Base-by-base conservation (phyloP, 64 coral and sea anemone genomes). In the Cladopsammia gracilis region DNA sequence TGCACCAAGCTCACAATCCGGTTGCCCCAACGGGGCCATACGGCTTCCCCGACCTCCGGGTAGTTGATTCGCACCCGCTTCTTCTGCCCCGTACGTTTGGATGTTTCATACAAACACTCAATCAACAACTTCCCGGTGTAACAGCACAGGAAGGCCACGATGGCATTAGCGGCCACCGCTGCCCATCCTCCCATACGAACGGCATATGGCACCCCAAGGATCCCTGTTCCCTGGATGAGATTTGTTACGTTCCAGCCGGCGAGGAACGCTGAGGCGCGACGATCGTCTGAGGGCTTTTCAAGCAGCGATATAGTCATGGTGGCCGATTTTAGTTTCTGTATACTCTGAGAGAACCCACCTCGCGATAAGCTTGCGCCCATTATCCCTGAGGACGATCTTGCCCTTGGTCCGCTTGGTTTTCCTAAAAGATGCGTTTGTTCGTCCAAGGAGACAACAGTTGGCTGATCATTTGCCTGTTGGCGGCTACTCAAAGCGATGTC, bases 171-270 rank as follows among this genome's bases (percentile, higher is more conserved):
- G 9, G 75, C 92, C 7, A 97, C 92, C 0, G 90, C 88, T 15
- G 88, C 92, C 95, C 95, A 97, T 19, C 95, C 95, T 26, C 95
- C 95, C 92, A 94, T 94, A 14, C 69, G 88, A 11, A 97, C 95
- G 1, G 90, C 92, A 76, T 97, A 97, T 23, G 95, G 95, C 0
- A 97, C 83, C 7, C 95, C 95, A 9, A 97, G 82, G 25, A 91
- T 97, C 2, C 95, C 95, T 0, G 95, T 97, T 44, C 95, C 95
- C 78, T 97, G 95, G 26, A 97, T 97, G 11, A 97, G 87, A 25
- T 94, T 97, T 48, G 91, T 97, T 3, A 97, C 95, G 24, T 97
- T 97, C 95, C 95, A 97, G 10, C 95, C 95, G 0, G 95, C 95
- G 1, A 97, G 73, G 2, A 97, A 79, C 3, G 95, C 95, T 0